These are phyloP conservation scores for Bubo bubo DNA, from an alignment of 2,113 vertebrate species.

Conservation along the genomic window DNA sequence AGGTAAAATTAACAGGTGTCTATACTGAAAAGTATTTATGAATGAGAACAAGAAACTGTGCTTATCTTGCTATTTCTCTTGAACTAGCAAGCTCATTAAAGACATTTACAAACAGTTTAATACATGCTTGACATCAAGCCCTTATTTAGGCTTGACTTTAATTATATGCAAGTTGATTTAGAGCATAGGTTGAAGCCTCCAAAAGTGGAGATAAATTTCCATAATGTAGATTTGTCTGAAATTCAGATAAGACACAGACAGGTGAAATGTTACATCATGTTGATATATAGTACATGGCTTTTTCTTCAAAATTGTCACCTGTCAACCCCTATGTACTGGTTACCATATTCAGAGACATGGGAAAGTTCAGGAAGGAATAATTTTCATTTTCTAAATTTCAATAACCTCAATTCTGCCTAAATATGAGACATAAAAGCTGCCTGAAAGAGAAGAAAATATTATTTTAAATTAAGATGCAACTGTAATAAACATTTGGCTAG, in stretches of 20 bases:
- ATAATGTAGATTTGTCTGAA: not conserved
- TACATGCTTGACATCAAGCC: not conserved
- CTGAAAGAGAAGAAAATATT: not conserved
- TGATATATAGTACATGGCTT: not conserved
- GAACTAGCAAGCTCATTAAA: not conserved
- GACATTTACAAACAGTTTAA: not conserved
- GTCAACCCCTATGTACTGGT: not conserved
- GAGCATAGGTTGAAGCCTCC: not conserved
- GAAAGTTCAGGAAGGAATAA: not conserved
- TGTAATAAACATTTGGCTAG: not conserved
- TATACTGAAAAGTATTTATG: not conserved
- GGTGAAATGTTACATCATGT: not conserved
- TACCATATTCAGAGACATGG: not conserved
- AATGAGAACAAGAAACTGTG: not conserved
- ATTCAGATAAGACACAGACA: not conserved
- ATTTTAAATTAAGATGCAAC: not conserved
- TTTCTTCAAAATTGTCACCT: not conserved
- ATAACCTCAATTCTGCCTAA: not conserved
- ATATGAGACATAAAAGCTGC: not conserved
- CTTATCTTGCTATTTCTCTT: not conserved
- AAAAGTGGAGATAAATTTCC: constrained; percentile 1
- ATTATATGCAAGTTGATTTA: not conserved
- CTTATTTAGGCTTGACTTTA: not conserved
- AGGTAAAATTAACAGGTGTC: not conserved
- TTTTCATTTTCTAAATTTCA: not conserved